A percentile compares a stretch with the other conserved stretches of the same genome.
These are phyloP conservation scores for Hemithea aestivaria DNA, from an alignment of 2,888 invertebrate species.

Conservation along the genomic window DNA sequence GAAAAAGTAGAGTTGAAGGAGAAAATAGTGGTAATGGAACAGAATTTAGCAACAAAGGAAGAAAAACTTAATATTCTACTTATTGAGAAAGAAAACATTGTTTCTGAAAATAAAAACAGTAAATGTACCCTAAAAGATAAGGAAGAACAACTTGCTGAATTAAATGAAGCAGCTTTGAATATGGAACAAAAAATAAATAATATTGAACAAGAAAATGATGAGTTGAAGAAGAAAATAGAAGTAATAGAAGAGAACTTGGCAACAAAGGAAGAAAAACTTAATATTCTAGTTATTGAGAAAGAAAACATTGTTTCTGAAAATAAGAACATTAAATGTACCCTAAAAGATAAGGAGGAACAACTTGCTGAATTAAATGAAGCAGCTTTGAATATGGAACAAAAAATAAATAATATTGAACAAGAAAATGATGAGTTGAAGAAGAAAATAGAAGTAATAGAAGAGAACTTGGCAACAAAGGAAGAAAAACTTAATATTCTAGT, in stretches of 20 bases:
- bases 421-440: slow-evolving; percentile 13
- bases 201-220: slow-evolving; percentile 10
- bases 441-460: slow-evolving; percentile 16
- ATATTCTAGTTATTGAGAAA: slow-evolving; percentile 1
- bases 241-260: slow-evolving; percentile 20
- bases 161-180: slow-evolving; percentile 17
- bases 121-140: slow-evolving; percentile 32
- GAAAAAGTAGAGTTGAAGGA: slow-evolving; percentile 13
- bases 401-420: slow-evolving; percentile 9
- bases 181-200: slow-evolving; percentile 11
- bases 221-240: slow-evolving; percentile 15
- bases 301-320: slow-evolving; percentile 22
- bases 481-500: slow-evolving; percentile 3
- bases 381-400: slow-evolving; percentile 10
- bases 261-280: slow-evolving; percentile 12
- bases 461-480: slow-evolving; percentile 18
- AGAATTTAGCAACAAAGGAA: slow-evolving; percentile 18
- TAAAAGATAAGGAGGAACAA: slow-evolving; percentile 35
- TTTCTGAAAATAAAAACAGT: slow-evolving; percentile 20
- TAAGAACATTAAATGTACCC: slow-evolving; percentile 11
- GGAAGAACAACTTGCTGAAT: slow-evolving; percentile 30
- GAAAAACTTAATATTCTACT: slow-evolving; percentile 3
- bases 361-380: slow-evolving; percentile 27
- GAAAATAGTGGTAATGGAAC: slow-evolving; percentile 17
- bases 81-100: slow-evolving; percentile 12